phyloP scores from a whole-genome alignment of 2,113 vertebrate species.

The Laticauda colubrina region DNA sequence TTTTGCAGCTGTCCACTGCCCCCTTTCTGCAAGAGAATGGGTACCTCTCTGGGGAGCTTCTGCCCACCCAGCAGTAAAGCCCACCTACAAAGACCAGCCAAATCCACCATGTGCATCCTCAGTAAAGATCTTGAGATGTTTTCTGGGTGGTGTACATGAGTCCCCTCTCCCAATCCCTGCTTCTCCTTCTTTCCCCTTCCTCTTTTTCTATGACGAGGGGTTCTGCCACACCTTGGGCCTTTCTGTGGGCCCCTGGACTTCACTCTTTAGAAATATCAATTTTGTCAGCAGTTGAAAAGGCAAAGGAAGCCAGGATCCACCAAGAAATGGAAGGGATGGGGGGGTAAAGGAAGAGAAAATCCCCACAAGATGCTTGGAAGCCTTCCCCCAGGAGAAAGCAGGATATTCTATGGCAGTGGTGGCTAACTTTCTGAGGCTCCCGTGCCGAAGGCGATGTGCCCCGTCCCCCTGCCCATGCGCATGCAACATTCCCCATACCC shows the following conservation, averaged over 20 bases:
- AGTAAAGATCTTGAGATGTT: background rate
- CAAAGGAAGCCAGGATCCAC: background rate
- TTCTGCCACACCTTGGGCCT: background rate
- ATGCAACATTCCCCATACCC: too few species aligned
- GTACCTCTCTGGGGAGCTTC: background rate
- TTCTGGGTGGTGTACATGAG: background rate
- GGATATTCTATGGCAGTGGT: too few species aligned
- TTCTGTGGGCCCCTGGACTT: background rate
- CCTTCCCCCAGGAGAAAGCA: background rate
- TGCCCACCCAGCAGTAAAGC: background rate
- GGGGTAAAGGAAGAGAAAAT: background rate
- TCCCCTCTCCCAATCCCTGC: background rate
- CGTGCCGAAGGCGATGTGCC: too few species aligned
- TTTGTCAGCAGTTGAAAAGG: background rate
- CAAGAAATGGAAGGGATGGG: background rate
- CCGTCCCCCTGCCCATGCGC: too few species aligned
- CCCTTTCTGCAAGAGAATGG: too few species aligned
- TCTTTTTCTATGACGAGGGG: background rate
- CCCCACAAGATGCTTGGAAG: background rate
- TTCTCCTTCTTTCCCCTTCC: background rate
- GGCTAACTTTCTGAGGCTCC: too few species aligned
- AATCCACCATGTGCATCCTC: background rate
- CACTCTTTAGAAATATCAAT: background rate
- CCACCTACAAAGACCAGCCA: background rate
- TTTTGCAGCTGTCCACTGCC: background rate